Conservation (phyloP, 2,113 vertebrate species). For the Candoia aspera region DNA sequence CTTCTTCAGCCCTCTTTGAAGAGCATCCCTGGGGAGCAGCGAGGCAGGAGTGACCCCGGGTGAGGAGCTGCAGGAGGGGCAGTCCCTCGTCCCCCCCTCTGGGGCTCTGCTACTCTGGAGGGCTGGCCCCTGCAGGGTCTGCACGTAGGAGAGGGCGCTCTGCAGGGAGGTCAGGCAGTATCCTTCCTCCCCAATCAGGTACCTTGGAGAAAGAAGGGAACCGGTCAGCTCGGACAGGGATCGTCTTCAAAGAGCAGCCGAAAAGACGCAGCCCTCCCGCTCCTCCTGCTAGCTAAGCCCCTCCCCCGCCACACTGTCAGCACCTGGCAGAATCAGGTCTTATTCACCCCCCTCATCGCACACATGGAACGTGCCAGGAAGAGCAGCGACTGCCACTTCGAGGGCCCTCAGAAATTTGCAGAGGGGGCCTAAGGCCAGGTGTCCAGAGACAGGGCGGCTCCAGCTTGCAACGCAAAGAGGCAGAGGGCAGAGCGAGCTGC, state of each 20-base stretch:
- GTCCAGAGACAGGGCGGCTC: background rate
- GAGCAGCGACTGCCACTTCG: background rate
- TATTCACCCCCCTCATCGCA: background rate
- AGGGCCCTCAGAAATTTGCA: background rate
- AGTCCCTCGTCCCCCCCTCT: rapidly evolving
- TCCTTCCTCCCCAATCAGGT: conserved; percentile 93
- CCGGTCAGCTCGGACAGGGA: background rate
- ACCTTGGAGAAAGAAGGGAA: conserved; percentile 69
- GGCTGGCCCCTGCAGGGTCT: conserved; percentile 75
- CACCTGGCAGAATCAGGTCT: background rate
- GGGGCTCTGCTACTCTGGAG: conserved; percentile 16
- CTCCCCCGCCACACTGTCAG: background rate
- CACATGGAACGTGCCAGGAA: background rate
- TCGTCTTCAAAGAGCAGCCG: no score
- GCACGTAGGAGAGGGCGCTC: conserved; percentile 89
- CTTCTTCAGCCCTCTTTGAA: background rate
- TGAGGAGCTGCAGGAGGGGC: background rate
- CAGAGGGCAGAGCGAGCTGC: background rate
- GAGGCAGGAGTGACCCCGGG: background rate
- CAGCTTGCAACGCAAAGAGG: background rate
- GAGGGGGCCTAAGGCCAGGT: background rate
- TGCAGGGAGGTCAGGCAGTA: conserved; percentile 95
- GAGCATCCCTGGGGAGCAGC: background rate
- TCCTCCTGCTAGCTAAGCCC: no score
- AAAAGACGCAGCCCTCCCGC: background rate